Evolutionary conservation across 2,113 vertebrate genomes (phyloP).

Genomic region (Platysteira castanea): DNA sequence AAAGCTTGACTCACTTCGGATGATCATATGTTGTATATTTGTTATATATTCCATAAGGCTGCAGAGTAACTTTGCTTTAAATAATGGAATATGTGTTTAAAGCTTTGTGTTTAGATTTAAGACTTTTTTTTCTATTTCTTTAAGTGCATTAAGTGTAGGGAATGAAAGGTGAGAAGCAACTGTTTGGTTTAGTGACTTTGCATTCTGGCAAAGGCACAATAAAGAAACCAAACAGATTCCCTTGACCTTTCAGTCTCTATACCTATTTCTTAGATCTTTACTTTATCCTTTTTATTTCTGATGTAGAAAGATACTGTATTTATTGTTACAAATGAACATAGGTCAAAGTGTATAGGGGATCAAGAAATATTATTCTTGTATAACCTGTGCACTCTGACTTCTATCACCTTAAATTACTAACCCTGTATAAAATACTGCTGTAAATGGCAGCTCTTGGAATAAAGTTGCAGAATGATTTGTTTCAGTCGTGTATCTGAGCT

Average conservation of each 20-base stretch:
- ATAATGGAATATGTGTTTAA: constrained; percentile 81
- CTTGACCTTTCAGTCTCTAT: constrained; percentile 90
- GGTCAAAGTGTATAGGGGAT: constrained; percentile 92
- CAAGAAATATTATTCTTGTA: constrained; percentile 85
- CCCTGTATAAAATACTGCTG: constrained; percentile 73
- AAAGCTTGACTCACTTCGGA: constrained; percentile 71
- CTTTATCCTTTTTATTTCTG: constrained; percentile 76
- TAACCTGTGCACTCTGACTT: constrained; percentile 95
- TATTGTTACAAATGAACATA: constrained; percentile 71
- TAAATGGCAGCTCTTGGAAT: constrained; percentile 89
- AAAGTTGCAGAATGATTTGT: constrained; percentile 63
- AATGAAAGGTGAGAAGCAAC: constrained; percentile 88
- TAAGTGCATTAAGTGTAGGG: constrained; percentile 80
- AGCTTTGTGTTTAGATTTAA: constrained; percentile 68
- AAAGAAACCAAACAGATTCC: constrained; percentile 86
- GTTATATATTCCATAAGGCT: constrained; percentile 98
- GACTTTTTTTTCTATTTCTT: constrained; percentile 76
- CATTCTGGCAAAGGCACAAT: constrained; percentile 78
- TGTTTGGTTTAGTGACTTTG: constrained; percentile 88
- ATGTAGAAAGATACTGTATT: constrained; percentile 80
- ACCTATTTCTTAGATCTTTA: constrained; percentile 75
- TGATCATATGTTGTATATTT: constrained; percentile 72
- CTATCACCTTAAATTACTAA: not conserved
- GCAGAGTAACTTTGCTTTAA: constrained; percentile 93
- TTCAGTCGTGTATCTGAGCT: constrained; percentile 81